phyloP scores from a whole-genome alignment of 2,888 invertebrate genomes.

The Nycteola revayana region DNA sequence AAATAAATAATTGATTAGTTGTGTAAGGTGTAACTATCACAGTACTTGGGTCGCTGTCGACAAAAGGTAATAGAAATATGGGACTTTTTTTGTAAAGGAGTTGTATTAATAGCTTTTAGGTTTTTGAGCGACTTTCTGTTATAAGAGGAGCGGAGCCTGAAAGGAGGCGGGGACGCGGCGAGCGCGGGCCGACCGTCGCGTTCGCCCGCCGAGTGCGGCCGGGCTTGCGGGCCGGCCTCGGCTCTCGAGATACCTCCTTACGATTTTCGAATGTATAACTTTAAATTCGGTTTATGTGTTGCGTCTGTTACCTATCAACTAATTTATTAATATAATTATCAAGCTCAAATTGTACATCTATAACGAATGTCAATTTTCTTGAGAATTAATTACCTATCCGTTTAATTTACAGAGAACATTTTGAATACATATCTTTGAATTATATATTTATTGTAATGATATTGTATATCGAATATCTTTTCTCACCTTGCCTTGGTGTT shows the following conservation, averaged over 20 bases:
- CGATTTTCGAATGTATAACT: slow-evolving; percentile 31
- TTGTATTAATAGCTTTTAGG: slow-evolving; percentile 61
- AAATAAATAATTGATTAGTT: slow-evolving; percentile 81
- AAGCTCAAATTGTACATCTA: slow-evolving; percentile 72
- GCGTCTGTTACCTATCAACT: slow-evolving; percentile 57
- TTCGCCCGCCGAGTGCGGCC: slow-evolving; percentile 12
- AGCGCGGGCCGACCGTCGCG: slow-evolving; percentile 10
- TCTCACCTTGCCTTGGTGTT: slow-evolving; percentile 80
- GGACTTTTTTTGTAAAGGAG: slow-evolving; percentile 61
- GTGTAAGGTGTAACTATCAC: slow-evolving; percentile 78
- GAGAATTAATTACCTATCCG: slow-evolving; percentile 41
- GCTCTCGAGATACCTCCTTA: slow-evolving; percentile 21
- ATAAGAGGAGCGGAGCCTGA: slow-evolving; percentile 18
- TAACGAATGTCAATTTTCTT: slow-evolving; percentile 68
- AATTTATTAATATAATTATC: slow-evolving; percentile 46
- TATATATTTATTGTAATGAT: slow-evolving; percentile 64
- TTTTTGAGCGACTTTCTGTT: slow-evolving; percentile 46
- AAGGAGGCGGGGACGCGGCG: slow-evolving; percentile 8
- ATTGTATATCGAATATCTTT: slow-evolving; percentile 63
- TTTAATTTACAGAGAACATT: slow-evolving; percentile 70
- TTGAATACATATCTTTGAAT: slow-evolving; percentile 76
- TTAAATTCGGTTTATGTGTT: slow-evolving; percentile 49
- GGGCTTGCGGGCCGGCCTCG: slow-evolving; percentile 20
- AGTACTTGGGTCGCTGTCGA: slow-evolving; percentile 67
- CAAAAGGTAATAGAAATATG: slow-evolving; percentile 50